These are phyloP conservation scores for Sprattus sprattus DNA, from an alignment of 2,113 vertebrate genomes.

Conservation along the genomic window DNA sequence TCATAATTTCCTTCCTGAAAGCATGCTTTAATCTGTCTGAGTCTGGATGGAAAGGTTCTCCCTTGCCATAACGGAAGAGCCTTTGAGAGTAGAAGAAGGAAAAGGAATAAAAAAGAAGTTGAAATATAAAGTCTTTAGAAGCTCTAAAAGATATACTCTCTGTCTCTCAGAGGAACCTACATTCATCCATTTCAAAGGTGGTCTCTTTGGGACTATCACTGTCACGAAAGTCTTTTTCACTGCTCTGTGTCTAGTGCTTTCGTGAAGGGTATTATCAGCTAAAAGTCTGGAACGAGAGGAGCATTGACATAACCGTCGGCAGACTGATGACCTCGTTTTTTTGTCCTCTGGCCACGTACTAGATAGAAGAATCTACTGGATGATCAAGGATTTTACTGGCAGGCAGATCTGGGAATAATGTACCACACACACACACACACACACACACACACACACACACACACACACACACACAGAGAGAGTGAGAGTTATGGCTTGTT, in stretches of 20 bases:
- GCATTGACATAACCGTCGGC: not conserved
- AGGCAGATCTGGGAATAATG: not conserved
- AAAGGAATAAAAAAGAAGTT: not conserved
- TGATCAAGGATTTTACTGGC: not conserved
- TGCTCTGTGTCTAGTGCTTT: not conserved
- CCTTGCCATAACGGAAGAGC: not conserved
- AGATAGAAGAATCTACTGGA: not conserved
- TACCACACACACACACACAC: not conserved
- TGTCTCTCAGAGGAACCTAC: not conserved
- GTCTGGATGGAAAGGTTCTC: not conserved
- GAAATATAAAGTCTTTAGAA: not conserved
- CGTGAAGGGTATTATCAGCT: not conserved
- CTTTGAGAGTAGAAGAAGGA: not conserved
- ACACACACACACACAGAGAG: too few relatives aligned
- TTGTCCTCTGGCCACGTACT: not conserved
- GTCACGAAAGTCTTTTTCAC: not conserved
- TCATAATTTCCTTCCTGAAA: not conserved
- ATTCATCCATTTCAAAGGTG: not conserved
- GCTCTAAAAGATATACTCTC: not conserved
- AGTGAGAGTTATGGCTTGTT: too few relatives aligned
- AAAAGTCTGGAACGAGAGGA: not conserved
- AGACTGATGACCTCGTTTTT: not conserved
- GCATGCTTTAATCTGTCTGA: not conserved
- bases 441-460: not conserved
- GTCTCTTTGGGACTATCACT: not conserved